Percentiles rank a stretch among this genome's conserved stretches.
Conservation (phyloP, 2,113 vertebrate genomes). For the Montifringilla adamsi region DNA sequence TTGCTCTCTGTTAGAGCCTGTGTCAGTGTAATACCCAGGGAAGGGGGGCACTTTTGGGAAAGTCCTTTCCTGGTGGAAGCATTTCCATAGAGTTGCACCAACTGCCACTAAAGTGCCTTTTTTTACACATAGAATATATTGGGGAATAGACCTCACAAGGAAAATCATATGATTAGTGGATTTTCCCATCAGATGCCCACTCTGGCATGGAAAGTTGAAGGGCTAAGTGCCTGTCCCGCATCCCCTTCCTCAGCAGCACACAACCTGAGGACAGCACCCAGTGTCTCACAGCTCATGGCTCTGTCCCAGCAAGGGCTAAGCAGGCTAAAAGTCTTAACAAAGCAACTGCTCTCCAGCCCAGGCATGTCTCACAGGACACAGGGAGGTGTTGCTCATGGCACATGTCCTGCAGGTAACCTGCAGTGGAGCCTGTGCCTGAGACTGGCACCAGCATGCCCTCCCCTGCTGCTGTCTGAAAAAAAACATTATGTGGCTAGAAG, state of each 20-base stretch:
- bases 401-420: neutral
- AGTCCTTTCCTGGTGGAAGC: neutral
- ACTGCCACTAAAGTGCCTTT: neutral
- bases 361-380: neutral
- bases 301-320: neutral
- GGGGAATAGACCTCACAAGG: neutral
- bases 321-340: constrained; percentile 2
- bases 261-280: neutral
- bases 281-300: neutral
- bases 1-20: neutral
- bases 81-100: neutral
- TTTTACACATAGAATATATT: neutral
- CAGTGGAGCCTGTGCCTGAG: neutral
- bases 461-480: neutral
- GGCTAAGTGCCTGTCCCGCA: fast-evolving
- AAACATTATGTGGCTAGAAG: neutral
- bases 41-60: neutral
- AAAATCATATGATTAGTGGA: neutral
- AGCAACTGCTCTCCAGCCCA: neutral
- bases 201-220: neutral
- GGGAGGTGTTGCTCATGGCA: neutral
- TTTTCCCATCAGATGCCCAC: neutral
- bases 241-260: neutral
- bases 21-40: neutral
- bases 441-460: neutral